Base-by-base conservation (phyloP, 2,797 vertebrate genomes). In the Kryptolebias ocellatus region DNA sequence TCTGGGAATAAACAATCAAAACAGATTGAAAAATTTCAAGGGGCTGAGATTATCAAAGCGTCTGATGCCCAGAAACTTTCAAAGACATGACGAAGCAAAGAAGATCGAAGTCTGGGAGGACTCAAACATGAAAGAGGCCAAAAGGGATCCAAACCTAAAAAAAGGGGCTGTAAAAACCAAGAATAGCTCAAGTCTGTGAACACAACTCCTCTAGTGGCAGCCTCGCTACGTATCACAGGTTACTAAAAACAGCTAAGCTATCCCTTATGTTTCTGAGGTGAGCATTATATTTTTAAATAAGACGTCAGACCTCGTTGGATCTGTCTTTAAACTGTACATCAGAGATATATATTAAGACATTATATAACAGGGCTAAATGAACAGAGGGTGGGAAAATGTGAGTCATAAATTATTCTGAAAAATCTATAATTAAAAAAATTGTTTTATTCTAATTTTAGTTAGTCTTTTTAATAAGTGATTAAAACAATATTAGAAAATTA, bases 1-100 rank as follows among this genome's bases (percentile, higher is more conserved):
- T 73, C 47, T 73, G 60, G 78, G 39, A 60, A 11, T 72, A 72
- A 78, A 64, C 50, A 71, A 70, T 60, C 55, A 34, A 49, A 49
- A 65, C 42, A 34, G 70, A 70, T 42, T 58, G 15, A 64, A n/a
- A 47, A 17, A 64, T 62, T 66, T 64, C 67, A 59, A 73, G 16
- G 6, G 0, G 0, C 27, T 59, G 61, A 59, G 29, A 49, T 49
- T 70, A 72, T 70, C 34, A 71, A 64, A 74, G 70, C 31, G 14
- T 55, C 34, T 27, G 39, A 42, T 76, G 45, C 31, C 44, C 50
- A 67, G 42, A 70, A 76, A 51, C 29, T 12, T 46, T 65, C 9
- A 37, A 49, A 71, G 42, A 63, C 20, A 29, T 18, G 4, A 56
- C 64, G 42, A 73, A 75, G 70, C 14, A 49, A 59, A 11, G 52